These are phyloP conservation scores for Drosophila burlai DNA, from an alignment of 1,140 invertebrate genomes.

Conservation along the genomic window DNA sequence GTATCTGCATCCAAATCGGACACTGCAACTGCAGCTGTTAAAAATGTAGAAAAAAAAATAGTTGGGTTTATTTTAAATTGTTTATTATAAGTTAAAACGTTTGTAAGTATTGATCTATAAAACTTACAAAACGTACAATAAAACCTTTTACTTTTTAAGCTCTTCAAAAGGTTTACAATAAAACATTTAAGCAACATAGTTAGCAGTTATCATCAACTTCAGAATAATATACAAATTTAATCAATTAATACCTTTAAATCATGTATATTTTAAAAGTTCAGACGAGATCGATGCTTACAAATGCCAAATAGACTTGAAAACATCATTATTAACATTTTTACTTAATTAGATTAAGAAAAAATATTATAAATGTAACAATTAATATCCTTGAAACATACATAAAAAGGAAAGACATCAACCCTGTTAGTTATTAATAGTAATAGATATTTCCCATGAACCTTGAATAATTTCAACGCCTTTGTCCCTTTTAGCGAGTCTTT, in stretches of 20 bases:
- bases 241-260: background rate
- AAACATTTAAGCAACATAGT: background rate
- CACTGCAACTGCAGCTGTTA: constrained; percentile 7
- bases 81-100: background rate
- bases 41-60: too few relatives aligned
- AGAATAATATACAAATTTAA: background rate
- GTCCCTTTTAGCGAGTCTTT: background rate
- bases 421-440: too few relatives aligned
- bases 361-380: background rate
- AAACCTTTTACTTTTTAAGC: background rate
- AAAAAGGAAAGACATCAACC: background rate
- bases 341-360: too few relatives aligned
- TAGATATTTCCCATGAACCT: too few relatives aligned
- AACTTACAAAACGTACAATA: background rate
- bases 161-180: too few relatives aligned
- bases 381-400: too few relatives aligned
- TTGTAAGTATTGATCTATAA: background rate
- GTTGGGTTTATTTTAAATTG: background rate
- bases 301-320: too few relatives aligned
- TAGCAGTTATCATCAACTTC: background rate
- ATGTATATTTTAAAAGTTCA: too few relatives aligned
- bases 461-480: background rate
- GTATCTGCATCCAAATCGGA: constrained; percentile 17
- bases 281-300: too few relatives aligned
- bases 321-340: too few relatives aligned